phyloP scores from a whole-genome alignment of 2,797 vertebrate species.

The Crax fasciolata region DNA sequence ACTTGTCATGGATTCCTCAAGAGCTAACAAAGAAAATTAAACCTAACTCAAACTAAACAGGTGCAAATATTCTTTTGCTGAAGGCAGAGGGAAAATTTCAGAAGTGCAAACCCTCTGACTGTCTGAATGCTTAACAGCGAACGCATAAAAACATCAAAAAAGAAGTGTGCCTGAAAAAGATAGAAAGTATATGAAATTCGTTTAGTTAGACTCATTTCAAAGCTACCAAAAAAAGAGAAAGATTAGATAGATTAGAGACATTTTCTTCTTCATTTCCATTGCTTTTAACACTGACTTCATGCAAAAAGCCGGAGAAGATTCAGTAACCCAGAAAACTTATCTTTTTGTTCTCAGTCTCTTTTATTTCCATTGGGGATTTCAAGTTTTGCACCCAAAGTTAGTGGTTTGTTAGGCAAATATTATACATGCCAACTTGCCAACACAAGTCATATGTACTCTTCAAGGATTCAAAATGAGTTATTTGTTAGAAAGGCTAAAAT shows the following conservation, averaged over 20 bases:
- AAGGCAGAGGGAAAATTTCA: neutral
- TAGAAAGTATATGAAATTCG: neutral
- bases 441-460: neutral
- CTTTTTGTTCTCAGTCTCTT: neutral
- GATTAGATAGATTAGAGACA: neutral
- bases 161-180: neutral
- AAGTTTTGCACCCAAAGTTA: neutral
- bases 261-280: constrained; percentile 14
- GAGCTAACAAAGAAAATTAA: neutral
- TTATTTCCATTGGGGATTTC: neutral
- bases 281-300: neutral
- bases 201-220: neutral
- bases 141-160: neutral
- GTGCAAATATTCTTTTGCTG: neutral
- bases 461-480: neutral
- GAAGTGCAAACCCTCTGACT: neutral
- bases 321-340: neutral
- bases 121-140: neutral
- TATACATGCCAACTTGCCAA: neutral
- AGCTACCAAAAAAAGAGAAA: neutral
- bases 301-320: neutral
- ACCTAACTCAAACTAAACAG: neutral
- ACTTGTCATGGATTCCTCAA: neutral
- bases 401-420: neutral
- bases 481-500: neutral